A percentile compares a stretch with the other conserved stretches of the same genome.
phyloP scores from a whole-genome alignment of 1,140 invertebrate genomes.

The Drosophila pachea region DNA sequence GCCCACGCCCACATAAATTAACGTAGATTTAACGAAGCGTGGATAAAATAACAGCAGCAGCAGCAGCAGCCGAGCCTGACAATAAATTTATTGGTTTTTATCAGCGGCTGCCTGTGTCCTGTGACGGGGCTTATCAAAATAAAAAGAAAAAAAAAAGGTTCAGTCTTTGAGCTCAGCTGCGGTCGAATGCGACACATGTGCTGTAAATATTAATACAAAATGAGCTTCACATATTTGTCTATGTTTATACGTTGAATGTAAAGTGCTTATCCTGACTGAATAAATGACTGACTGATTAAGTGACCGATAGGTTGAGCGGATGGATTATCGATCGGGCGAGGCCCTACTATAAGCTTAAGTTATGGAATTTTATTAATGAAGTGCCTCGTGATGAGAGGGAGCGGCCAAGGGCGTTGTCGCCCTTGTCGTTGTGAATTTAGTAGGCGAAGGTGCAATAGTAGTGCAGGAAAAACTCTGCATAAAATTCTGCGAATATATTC shows the following conservation, averaged over 20 bases:
- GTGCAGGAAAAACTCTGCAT: too few relatives aligned
- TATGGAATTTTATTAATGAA: too few relatives aligned
- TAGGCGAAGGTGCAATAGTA: too few relatives aligned
- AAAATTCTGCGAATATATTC: too few relatives aligned
- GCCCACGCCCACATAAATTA: conserved; percentile 69
- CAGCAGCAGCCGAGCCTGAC: conserved; percentile 40
- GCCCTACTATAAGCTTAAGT: too few relatives aligned
- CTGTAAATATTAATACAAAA: conserved; percentile 54
- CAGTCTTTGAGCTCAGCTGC: conserved; percentile 26
- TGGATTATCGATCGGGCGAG: background rate
- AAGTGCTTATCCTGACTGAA: background rate
- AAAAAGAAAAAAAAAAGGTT: conserved; percentile 21
- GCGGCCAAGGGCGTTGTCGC: too few relatives aligned
- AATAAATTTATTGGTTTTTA: conserved; percentile 77
- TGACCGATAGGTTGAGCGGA: background rate
- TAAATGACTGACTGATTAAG: conserved; percentile 1
- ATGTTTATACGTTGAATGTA: background rate
- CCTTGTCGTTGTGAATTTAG: too few relatives aligned
- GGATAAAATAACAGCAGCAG: conserved; percentile 26
- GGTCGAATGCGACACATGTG: conserved; percentile 30
- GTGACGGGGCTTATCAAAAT: conserved; percentile 46
- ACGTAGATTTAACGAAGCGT: conserved; percentile 70
- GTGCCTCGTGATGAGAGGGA: too few relatives aligned
- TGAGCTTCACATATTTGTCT: conserved; percentile 39
- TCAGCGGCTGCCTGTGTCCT: conserved; percentile 27